Evolutionary conservation across 1,140 invertebrate genomes (phyloP).

Genomic region (Luehdorfia chinensis): DNA sequence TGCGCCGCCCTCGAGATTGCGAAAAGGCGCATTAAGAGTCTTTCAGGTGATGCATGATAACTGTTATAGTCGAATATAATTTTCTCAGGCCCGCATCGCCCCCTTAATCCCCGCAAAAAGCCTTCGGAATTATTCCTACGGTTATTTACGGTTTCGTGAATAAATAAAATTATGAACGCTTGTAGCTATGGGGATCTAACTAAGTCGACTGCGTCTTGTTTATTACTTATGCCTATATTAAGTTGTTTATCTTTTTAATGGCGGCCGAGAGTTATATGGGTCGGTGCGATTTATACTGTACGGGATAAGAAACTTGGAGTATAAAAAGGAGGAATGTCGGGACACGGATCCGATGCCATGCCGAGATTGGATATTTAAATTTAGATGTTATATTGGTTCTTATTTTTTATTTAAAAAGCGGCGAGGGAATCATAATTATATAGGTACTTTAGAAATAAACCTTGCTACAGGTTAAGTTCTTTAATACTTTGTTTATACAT

Average conservation of each 20-base stretch:
- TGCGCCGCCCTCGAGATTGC: constrained; percentile 73
- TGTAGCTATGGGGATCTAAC: constrained; percentile 57
- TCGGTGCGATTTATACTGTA: constrained; percentile 64
- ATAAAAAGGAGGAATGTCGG: constrained; percentile 65
- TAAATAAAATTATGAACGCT: constrained; percentile 74
- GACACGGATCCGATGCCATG: constrained; percentile 52
- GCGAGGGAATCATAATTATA: constrained; percentile 17
- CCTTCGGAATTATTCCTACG: constrained; percentile 72
- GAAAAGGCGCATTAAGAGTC: constrained; percentile 73
- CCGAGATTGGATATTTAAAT: constrained; percentile 72
- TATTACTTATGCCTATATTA: constrained; percentile 76
- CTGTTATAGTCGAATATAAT: constrained; percentile 77
- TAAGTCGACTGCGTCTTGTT: constrained; percentile 63
- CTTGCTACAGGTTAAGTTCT: too few relatives aligned
- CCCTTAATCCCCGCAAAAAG: constrained; percentile 75
- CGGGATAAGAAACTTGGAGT: constrained; percentile 55
- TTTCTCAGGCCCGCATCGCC: constrained; percentile 68
- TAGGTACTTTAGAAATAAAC: too few relatives aligned
- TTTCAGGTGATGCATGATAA: constrained; percentile 77
- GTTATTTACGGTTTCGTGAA: constrained; percentile 74
- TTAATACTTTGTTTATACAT: too few relatives aligned
- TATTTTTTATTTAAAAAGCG: constrained; percentile 27
- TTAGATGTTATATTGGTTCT: constrained; percentile 39
- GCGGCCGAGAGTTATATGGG: constrained; percentile 67
- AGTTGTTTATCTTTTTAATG: constrained; percentile 77